Conservation (phyloP, 2,113 vertebrate species). For the Laticauda laticaudata region DNA sequence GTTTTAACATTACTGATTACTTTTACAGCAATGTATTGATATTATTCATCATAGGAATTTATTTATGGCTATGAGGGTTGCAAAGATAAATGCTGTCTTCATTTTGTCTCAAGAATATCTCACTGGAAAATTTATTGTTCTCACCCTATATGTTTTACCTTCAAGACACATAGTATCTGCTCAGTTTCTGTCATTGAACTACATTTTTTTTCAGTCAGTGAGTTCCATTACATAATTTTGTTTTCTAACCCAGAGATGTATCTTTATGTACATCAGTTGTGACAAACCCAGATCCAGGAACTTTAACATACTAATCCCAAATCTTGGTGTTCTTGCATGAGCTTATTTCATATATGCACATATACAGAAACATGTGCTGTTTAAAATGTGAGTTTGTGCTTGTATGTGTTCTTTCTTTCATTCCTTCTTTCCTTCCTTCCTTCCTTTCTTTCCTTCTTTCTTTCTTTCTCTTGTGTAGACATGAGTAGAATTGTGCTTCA, state of each 20-base stretch:
- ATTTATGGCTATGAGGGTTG: not conserved
- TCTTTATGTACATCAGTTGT: not conserved
- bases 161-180: not conserved
- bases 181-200: no score
- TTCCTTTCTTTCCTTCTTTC: no score
- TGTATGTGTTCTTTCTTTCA: not conserved
- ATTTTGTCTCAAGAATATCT: not conserved
- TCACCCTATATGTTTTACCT: no score
- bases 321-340: not conserved
- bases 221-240: no score
- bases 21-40: not conserved
- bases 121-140: not conserved
- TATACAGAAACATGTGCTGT: not conserved
- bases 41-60: not conserved
- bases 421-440: not conserved
- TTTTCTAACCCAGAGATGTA: no score
- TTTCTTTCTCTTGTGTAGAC: not conserved
- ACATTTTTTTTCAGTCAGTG: no score
- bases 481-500: not conserved
- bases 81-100: not conserved
- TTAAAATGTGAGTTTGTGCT: not conserved
- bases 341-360: not conserved
- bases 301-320: not conserved
- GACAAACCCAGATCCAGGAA: not conserved
- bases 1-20: not conserved